Percentiles rank a stretch among this genome's conserved stretches.
These are phyloP conservation scores for Corythucha ciliata DNA, from an alignment of 2,888 invertebrate species.

Conservation along the genomic window DNA sequence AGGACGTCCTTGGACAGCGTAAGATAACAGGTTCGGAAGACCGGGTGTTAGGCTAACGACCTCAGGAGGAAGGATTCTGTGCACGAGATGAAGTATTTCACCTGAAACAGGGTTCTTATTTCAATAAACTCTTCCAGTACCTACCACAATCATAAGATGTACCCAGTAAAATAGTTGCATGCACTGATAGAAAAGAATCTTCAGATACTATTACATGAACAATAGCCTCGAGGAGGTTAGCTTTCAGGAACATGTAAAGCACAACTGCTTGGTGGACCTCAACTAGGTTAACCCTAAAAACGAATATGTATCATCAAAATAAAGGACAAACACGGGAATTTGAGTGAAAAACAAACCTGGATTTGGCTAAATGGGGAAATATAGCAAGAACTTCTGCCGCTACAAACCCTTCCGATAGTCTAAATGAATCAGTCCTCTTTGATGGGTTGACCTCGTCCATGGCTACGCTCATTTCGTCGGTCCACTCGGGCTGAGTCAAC, in stretches of 20 bases:
- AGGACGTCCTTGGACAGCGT: conserved; percentile 44
- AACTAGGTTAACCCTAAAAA: conserved; percentile 71
- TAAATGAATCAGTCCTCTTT: conserved; percentile 65
- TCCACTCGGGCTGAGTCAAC: conserved; percentile 82
- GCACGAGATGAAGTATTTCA: conserved; percentile 78
- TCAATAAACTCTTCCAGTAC: neutral
- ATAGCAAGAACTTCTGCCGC: conserved; percentile 80
- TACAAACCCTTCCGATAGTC: conserved; percentile 87
- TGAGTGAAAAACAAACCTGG: conserved; percentile 39
- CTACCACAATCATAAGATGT: too few relatives aligned
- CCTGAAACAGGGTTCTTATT: conserved; percentile 44
- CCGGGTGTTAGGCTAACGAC: conserved; percentile 75
- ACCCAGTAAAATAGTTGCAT: conserved; percentile 83
- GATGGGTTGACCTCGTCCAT: conserved; percentile 81
- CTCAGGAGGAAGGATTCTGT: conserved; percentile 76
- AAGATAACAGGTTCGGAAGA: conserved; percentile 68
- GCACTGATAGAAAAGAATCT: conserved; percentile 80
- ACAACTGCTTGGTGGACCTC: conserved; percentile 84
- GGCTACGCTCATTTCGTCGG: conserved; percentile 82
- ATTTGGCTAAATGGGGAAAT: conserved; percentile 74
- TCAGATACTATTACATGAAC: conserved; percentile 85
- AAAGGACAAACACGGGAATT: neutral
- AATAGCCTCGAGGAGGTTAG: conserved; percentile 76
- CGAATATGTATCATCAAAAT: conserved; percentile 16
- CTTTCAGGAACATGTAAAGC: conserved; percentile 78